Conservation (phyloP, 2,888 invertebrate genomes). For the Dioctria linearis region DNA sequence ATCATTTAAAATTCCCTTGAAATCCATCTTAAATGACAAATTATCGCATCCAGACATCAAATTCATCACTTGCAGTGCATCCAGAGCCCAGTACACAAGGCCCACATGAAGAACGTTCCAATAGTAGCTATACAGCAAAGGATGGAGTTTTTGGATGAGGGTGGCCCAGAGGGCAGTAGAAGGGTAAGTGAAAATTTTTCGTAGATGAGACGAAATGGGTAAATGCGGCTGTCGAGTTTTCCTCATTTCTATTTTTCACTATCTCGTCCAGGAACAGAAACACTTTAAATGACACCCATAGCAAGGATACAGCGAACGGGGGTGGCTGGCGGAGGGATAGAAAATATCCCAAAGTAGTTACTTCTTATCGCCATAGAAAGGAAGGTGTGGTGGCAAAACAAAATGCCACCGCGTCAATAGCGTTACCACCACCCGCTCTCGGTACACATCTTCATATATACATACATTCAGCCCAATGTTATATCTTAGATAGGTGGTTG, state of each 20-base stretch:
- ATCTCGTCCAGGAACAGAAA: constrained; percentile 48
- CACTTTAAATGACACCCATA: constrained; percentile 44
- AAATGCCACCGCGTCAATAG: constrained; percentile 44
- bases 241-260: constrained; percentile 50
- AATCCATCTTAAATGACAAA: constrained; percentile 58
- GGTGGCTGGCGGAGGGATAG: constrained; percentile 12
- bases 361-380: constrained; percentile 28
- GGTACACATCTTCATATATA: no score
- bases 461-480: constrained; percentile 6
- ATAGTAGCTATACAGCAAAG: not conserved
- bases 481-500: constrained; percentile 19
- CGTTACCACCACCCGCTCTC: constrained; percentile 13
- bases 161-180: not conserved
- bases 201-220: constrained; percentile 39
- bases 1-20: constrained; percentile 59
- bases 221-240: constrained; percentile 37
- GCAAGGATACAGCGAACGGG: constrained; percentile 14
- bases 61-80: constrained; percentile 56
- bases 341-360: constrained; percentile 47
- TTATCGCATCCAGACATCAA: constrained; percentile 58
- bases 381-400: not conserved
- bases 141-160: not conserved
- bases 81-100: constrained; percentile 28
- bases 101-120: not conserved
- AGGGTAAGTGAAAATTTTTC: constrained; percentile 45